These are phyloP conservation scores for Elmis aenea DNA, from an alignment of 2,888 invertebrate species.

Conservation along the genomic window DNA sequence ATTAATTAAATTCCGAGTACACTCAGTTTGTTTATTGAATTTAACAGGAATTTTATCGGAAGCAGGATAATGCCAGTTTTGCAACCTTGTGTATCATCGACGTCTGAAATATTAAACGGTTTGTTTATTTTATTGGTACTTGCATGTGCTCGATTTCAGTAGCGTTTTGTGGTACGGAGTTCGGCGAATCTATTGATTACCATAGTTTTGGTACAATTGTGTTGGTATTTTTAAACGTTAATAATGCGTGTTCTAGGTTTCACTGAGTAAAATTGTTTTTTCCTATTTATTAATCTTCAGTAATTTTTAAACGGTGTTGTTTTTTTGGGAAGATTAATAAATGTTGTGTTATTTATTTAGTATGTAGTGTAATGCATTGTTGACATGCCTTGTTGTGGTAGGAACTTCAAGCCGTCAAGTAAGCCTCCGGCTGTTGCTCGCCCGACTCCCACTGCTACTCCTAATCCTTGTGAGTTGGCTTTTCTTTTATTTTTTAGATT, in stretches of 20 bases:
- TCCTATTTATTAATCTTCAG: no score
- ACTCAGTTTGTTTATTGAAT: no score
- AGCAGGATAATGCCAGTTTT: constrained; percentile 43
- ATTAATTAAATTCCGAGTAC: no score
- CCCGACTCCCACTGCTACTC: constrained; percentile 46
- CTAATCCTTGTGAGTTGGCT: constrained; percentile 47
- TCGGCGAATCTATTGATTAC: no score
- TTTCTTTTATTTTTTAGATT: constrained; percentile 22
- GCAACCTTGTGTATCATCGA: constrained; percentile 40
- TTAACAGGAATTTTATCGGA: constrained; percentile 42
- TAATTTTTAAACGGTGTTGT: no score
- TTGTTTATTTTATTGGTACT: constrained; percentile 30
- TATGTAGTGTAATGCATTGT: constrained; percentile 29
- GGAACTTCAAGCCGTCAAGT: constrained; percentile 60
- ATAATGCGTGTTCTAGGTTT: no score
- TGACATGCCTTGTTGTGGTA: constrained; percentile 43
- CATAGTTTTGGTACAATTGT: no score
- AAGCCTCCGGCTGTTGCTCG: constrained; percentile 44
- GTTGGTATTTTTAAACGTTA: no score
- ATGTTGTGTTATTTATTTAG: background rate
- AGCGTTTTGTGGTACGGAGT: no score
- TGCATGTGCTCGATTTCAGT: constrained; percentile 25
- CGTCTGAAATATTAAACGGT: constrained; percentile 43
- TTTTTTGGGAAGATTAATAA: background rate
- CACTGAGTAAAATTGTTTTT: no score